A percentile compares a stretch with the other conserved stretches of the same genome.
Evolutionary conservation across 2,888 invertebrate species (phyloP).

Genomic region (Psylliodes chrysocephalus): DNA sequence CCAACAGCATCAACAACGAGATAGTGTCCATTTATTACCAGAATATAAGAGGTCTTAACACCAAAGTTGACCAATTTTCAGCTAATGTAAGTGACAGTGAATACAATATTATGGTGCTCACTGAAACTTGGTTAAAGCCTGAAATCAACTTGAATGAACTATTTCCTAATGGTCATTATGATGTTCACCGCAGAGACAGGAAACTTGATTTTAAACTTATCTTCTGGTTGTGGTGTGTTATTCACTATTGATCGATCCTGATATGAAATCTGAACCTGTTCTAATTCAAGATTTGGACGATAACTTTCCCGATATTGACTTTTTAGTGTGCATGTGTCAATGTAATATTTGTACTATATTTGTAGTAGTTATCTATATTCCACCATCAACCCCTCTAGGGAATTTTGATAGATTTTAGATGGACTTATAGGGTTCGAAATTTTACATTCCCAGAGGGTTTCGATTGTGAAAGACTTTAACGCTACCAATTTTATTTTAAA

Average conservation of each 20-base stretch:
- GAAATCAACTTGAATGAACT: conserved; percentile 10
- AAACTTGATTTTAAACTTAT: conserved; percentile 11
- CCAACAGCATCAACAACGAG: conserved; percentile 13
- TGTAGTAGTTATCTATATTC: neutral
- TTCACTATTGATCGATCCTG: neutral
- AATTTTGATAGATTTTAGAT: neutral
- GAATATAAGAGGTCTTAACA: conserved; percentile 23
- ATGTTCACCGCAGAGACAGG: conserved; percentile 14
- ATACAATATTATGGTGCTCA: conserved; percentile 14
- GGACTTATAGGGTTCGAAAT: neutral
- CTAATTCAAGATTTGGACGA: neutral
- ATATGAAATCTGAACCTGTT: neutral
- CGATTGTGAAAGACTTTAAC: neutral
- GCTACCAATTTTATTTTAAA: neutral
- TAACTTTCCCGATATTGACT: conserved; percentile 7
- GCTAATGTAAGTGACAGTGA: conserved; percentile 17
- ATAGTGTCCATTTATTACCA: conserved; percentile 16
- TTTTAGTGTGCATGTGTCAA: conserved; percentile 9
- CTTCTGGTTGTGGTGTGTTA: conserved; percentile 17
- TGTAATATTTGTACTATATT: neutral
- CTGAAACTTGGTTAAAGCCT: conserved; percentile 20
- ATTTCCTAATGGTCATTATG: neutral
- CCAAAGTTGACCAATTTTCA: conserved; percentile 3
- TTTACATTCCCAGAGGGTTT: neutral
- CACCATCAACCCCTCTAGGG: neutral